Evolutionary conservation across 2,797 vertebrate species (phyloP).

Genomic region (Eulemur mongoz): DNA sequence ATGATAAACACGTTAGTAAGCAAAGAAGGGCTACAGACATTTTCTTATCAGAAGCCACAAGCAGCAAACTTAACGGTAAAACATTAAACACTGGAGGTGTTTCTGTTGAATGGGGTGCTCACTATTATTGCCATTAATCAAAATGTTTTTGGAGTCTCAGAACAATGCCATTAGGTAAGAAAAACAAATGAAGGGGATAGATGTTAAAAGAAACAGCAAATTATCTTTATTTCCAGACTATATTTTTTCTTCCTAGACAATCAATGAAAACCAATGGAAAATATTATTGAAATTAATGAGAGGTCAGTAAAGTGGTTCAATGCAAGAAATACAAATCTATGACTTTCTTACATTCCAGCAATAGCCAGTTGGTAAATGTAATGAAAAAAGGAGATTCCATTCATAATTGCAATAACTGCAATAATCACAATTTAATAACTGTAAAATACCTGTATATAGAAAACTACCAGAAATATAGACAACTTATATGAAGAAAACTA

Average conservation of each 20-base stretch:
- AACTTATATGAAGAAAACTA: background rate
- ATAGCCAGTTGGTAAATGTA: background rate
- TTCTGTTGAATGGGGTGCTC: background rate
- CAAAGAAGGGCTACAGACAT: background rate
- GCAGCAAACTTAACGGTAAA: background rate
- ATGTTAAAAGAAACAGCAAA: background rate
- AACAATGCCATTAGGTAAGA: background rate
- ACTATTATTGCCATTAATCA: background rate
- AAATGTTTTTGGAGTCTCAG: slow-evolving; percentile 16
- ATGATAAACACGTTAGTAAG: background rate
- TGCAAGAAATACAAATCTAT: background rate
- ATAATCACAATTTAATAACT: background rate
- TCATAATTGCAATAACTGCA: background rate
- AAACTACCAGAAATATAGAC: background rate
- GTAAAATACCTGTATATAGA: background rate
- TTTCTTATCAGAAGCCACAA: background rate
- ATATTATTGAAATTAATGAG: slow-evolving; percentile 27
- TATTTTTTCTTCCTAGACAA: slow-evolving; percentile 36
- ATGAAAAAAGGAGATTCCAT: background rate
- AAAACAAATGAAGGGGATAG: background rate
- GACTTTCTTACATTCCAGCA: background rate
- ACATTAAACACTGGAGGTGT: background rate
- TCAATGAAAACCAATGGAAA: background rate
- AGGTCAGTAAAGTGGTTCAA: background rate
- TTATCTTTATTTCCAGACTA: background rate